Percentiles rank a stretch among this genome's conserved stretches.
Evolutionary conservation across 2,797 vertebrate genomes (phyloP).

Genomic region (Lutjanus argentimaculatus): DNA sequence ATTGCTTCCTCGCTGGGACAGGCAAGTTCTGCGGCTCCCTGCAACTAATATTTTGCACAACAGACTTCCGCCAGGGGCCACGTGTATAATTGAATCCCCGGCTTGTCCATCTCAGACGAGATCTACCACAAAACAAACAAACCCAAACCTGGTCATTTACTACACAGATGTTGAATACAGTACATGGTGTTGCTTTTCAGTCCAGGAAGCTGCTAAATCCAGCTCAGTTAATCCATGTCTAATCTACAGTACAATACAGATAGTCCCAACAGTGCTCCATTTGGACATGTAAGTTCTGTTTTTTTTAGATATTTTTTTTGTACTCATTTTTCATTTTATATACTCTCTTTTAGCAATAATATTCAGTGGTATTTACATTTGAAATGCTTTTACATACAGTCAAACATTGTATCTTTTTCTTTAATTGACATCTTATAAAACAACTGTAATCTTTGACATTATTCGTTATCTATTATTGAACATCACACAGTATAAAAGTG

Average conservation of each 20-base stretch:
- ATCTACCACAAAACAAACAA: slow-evolving; percentile 61
- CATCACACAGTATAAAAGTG: slow-evolving; percentile 86
- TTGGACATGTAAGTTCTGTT: slow-evolving; percentile 63
- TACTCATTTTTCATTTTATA: slow-evolving; percentile 61
- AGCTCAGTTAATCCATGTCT: slow-evolving; percentile 64
- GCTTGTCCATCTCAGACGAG: slow-evolving; percentile 67
- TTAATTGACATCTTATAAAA: slow-evolving; percentile 82
- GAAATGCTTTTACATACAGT: slow-evolving; percentile 82
- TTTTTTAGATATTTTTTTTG: slow-evolving; percentile 34
- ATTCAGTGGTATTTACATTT: slow-evolving; percentile 87
- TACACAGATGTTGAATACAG: slow-evolving; percentile 62
- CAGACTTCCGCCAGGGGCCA: slow-evolving; percentile 70
- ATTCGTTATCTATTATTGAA: slow-evolving; percentile 80
- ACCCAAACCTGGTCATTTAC: slow-evolving; percentile 46
- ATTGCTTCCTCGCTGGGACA: slow-evolving; percentile 51
- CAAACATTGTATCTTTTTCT: slow-evolving; percentile 74
- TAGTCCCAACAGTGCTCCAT: slow-evolving; percentile 71
- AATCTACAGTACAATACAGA: slow-evolving; percentile 75
- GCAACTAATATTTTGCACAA: slow-evolving; percentile 66
- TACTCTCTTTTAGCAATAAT: slow-evolving; percentile 83
- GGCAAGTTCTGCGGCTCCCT: slow-evolving; percentile 53
- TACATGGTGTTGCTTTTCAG: slow-evolving; percentile 55
- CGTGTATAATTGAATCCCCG: slow-evolving; percentile 66
- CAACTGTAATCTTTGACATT: slow-evolving; percentile 74
- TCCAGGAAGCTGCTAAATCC: slow-evolving; percentile 54